These are phyloP conservation scores for Agelastica alni DNA, from an alignment of 2,888 invertebrate species.

Conservation along the genomic window DNA sequence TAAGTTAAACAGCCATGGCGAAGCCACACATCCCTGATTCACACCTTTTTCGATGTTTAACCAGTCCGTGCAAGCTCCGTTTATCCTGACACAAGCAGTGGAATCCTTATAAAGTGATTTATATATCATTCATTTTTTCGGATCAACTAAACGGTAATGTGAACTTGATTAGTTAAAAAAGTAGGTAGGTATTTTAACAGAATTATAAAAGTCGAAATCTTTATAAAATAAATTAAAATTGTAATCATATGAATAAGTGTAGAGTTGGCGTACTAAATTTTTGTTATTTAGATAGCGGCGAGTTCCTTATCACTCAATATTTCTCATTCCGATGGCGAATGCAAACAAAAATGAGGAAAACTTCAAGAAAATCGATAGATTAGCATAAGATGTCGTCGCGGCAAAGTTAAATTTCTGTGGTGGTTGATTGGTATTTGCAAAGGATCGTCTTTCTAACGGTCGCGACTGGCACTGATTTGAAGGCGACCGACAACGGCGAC, in stretches of 20 bases:
- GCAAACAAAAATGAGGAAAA: slow-evolving; percentile 12
- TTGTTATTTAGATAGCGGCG: slow-evolving; percentile 4
- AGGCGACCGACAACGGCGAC: slow-evolving; percentile 32
- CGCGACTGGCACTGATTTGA: slow-evolving; percentile 32
- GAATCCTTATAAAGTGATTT: no score
- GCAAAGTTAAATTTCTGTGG: slow-evolving; percentile 28
- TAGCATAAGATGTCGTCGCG: slow-evolving; percentile 30
- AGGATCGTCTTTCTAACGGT: slow-evolving; percentile 53
- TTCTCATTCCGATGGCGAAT: slow-evolving; percentile 11
- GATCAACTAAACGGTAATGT: no score
- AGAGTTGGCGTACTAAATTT: background rate
- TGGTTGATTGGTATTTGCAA: slow-evolving; percentile 54
- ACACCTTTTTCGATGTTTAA: no score
- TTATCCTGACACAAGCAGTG: no score
- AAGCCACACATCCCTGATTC: no score
- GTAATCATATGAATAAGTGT: background rate
- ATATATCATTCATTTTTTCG: no score
- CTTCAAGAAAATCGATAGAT: slow-evolving; percentile 24
- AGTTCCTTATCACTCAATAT: slow-evolving; percentile 19
- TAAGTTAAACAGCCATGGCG: no score
- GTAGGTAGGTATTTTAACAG: no score
- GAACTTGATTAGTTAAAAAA: no score
- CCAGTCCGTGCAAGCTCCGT: no score
- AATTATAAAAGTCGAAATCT: no score
- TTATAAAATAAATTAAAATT: background rate